Conservation (phyloP, 2,888 invertebrate genomes). For the Siphlonurus alternatus region DNA sequence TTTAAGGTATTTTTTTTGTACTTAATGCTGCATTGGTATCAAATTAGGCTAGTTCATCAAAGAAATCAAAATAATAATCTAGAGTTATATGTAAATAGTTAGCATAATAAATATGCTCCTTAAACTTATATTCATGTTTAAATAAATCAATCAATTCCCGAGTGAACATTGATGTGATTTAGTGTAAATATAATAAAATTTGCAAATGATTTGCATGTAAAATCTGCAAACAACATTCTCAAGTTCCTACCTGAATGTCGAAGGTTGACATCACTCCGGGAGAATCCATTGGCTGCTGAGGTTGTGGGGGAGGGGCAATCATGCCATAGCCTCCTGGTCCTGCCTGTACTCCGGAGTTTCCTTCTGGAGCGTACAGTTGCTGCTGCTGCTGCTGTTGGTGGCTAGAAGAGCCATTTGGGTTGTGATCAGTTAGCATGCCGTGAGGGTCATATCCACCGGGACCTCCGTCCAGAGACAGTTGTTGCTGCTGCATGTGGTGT, state of each 20-base stretch:
- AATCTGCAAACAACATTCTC: too few relatives aligned
- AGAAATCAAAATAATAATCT: too few relatives aligned
- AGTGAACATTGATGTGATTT: too few relatives aligned
- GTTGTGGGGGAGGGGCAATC: slow-evolving; percentile 8
- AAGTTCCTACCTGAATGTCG: slow-evolving; percentile 59
- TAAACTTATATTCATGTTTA: too few relatives aligned
- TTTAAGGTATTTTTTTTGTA: too few relatives aligned
- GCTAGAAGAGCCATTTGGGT: not conserved
- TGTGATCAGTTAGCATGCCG: not conserved
- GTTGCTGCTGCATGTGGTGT: not conserved
- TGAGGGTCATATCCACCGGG: not conserved
- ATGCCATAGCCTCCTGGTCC: not conserved
- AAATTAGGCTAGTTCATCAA: too few relatives aligned
- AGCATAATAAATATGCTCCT: too few relatives aligned
- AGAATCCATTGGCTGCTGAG: slow-evolving; percentile 19
- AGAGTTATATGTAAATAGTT: too few relatives aligned
- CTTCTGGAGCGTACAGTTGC: not conserved
- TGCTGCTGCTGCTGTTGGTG: slow-evolving; percentile 1
- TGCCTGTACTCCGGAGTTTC: not conserved
- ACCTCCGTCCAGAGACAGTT: not conserved
- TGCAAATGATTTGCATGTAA: too few relatives aligned
- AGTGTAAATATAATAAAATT: too few relatives aligned
- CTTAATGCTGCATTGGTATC: too few relatives aligned
- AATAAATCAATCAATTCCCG: too few relatives aligned
- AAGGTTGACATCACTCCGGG: slow-evolving; percentile 33